Percentiles rank a stretch among this genome's conserved stretches.
phyloP scores from a whole-genome alignment of 2,888 invertebrate species.

The Epirrita christyi region DNA sequence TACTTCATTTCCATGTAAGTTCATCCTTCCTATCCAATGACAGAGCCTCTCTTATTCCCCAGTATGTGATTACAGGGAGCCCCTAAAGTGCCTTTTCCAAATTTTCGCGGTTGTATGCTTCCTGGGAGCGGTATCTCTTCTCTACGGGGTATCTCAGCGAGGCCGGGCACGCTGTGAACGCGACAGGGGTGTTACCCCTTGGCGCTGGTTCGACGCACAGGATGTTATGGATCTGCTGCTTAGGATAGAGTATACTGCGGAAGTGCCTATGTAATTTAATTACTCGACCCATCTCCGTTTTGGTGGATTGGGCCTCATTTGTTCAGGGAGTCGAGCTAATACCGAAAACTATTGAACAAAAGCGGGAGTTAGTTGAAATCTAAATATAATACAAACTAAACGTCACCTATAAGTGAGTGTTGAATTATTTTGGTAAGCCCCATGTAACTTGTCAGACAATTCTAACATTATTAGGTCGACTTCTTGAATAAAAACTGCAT shows the following conservation, averaged over 20 bases:
- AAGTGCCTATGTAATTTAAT: slow-evolving; percentile 70
- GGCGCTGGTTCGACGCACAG: slow-evolving; percentile 70
- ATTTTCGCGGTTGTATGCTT: slow-evolving; percentile 73
- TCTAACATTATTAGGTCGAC: too few species aligned
- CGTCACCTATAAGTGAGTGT: too few species aligned
- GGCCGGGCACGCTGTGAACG: slow-evolving; percentile 34
- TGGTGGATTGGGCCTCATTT: too few species aligned
- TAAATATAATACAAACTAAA: too few species aligned
- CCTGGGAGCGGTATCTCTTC: slow-evolving; percentile 57
- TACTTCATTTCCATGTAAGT: background rate
- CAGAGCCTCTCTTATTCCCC: slow-evolving; percentile 49
- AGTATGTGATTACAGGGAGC: slow-evolving; percentile 73
- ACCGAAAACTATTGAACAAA: too few species aligned
- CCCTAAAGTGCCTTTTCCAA: slow-evolving; percentile 72
- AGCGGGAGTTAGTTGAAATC: too few species aligned
- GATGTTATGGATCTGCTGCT: slow-evolving; percentile 71
- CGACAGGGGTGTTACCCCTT: slow-evolving; percentile 54
- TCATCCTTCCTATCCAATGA: slow-evolving; percentile 16
- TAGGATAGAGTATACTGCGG: slow-evolving; percentile 72
- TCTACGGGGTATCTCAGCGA: slow-evolving; percentile 59
- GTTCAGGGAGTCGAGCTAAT: too few species aligned
- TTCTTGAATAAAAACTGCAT: too few species aligned
- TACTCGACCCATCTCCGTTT: too few species aligned
- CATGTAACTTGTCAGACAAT: too few species aligned
- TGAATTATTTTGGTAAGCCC: too few species aligned